Evolutionary conservation across 2,797 vertebrate genomes (phyloP).

Genomic region (Micropoecilia bifurca): DNA sequence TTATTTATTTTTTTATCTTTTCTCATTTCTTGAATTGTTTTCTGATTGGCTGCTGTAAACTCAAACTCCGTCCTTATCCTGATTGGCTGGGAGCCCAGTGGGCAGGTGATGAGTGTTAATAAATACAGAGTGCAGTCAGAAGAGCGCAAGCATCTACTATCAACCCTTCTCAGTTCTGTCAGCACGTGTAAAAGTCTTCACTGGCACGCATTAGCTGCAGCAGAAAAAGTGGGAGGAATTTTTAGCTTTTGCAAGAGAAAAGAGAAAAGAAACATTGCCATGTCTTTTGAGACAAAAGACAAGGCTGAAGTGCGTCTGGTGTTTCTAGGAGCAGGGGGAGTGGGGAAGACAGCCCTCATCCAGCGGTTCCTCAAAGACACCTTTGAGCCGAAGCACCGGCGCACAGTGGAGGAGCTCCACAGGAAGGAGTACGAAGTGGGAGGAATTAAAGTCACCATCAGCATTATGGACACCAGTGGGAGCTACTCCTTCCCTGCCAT

Average conservation of each 20-base stretch:
- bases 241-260: conserved; percentile 78
- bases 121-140: conserved; percentile 63
- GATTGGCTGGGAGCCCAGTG: conserved; percentile 68
- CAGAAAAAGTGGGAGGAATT: background rate
- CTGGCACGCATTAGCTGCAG: background rate
- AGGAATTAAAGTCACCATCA: conserved; percentile 85
- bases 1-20: background rate
- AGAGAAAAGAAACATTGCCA: conserved; percentile 79
- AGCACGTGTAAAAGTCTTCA: background rate
- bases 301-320: conserved; percentile 90
- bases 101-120: conserved; percentile 57
- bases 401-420: conserved; percentile 91
- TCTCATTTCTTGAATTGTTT: conserved; percentile 44
- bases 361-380: conserved; percentile 89
- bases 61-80: conserved; percentile 34
- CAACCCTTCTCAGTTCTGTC: conserved; percentile 23
- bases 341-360: conserved; percentile 92
- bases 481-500: conserved; percentile 95
- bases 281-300: conserved; percentile 90
- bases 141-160: conserved; percentile 10
- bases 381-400: conserved; percentile 90
- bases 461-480: conserved; percentile 93
- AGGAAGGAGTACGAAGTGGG: conserved; percentile 89
- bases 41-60: conserved; percentile 57
- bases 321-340: conserved; percentile 90